Evolutionary conservation across 2,113 vertebrate species (phyloP).

Genomic region (Solenodon paradoxus): DNA sequence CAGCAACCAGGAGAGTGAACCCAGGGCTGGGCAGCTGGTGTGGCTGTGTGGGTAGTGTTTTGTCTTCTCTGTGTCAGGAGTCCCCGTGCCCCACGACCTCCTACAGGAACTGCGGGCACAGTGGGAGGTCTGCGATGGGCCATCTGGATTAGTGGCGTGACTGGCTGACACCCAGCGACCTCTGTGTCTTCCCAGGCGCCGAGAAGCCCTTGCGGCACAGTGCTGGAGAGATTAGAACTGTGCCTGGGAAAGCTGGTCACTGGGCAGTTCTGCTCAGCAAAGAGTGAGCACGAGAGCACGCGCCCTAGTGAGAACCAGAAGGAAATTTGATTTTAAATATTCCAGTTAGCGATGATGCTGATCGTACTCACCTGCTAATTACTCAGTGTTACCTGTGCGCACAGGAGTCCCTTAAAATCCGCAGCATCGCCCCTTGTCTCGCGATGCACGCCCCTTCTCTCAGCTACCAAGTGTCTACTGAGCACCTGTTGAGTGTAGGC

Average conservation of each 20-base stretch:
- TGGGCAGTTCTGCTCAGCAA: neutral
- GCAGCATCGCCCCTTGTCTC: rapidly evolving
- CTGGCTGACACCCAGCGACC: neutral
- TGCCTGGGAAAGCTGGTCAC: too few relatives aligned
- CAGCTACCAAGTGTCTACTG: rapidly evolving
- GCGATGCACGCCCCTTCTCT: rapidly evolving
- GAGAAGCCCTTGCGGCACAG: too few relatives aligned
- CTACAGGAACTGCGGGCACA: neutral
- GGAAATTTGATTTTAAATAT: neutral
- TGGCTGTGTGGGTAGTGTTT: rapidly evolving
- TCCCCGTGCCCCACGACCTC: rapidly evolving
- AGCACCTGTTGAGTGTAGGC: neutral
- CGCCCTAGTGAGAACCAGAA: neutral
- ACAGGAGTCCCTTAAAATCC: neutral
- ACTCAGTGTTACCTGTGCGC: neutral
- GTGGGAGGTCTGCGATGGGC: neutral
- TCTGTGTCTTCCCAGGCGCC: too few relatives aligned
- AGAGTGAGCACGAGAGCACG: rapidly evolving
- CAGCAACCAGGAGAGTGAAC: too few relatives aligned
- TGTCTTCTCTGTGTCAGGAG: neutral
- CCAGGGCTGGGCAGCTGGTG: rapidly evolving
- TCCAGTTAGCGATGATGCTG: neutral
- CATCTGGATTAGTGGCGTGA: too few relatives aligned
- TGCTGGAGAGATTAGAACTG: too few relatives aligned
- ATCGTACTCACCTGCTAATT: neutral